Evolutionary conservation across 2,797 vertebrate genomes (phyloP).

Genomic region (Scyliorhinus canicula): DNA sequence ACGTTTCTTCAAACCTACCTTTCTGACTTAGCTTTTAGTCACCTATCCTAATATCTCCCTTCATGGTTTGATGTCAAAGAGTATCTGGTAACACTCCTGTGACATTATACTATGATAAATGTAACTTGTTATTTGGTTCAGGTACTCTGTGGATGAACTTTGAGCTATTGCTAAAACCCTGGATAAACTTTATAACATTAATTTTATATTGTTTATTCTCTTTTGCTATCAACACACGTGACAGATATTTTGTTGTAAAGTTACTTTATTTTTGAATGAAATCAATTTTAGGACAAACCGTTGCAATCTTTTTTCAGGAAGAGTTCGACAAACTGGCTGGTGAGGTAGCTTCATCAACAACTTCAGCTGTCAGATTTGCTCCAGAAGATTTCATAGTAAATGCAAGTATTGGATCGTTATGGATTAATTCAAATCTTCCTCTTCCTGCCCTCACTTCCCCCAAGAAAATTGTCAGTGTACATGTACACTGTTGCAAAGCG

Average conservation of each 20-base stretch:
- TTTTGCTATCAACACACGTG: too few species aligned
- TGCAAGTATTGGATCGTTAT: conserved; percentile 57
- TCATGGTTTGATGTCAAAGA: not conserved
- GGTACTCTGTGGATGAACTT: not conserved
- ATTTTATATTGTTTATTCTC: not conserved
- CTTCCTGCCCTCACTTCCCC: too few species aligned
- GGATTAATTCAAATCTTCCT: too few species aligned
- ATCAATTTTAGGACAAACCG: conserved; percentile 44
- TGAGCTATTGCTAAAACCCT: not conserved
- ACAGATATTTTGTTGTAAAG: not conserved
- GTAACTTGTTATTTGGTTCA: not conserved
- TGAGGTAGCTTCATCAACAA: conserved; percentile 56
- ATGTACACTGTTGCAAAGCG: not conserved
- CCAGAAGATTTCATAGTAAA: conserved; percentile 76
- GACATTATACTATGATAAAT: too few species aligned
- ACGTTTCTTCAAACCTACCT: not conserved
- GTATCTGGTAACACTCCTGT: not conserved
- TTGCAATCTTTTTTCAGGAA: conserved; percentile 52
- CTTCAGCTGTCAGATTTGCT: conserved; percentile 48
- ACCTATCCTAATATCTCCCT: not conserved
- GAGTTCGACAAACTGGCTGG: conserved; percentile 44
- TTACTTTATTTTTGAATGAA: not conserved
- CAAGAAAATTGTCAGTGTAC: not conserved
- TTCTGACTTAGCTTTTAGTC: not conserved
- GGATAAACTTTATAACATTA: too few species aligned